Percentiles rank a stretch among this genome's conserved stretches.
These are phyloP conservation scores for Epirrhoe alternata DNA, from an alignment of 2,888 invertebrate species.

Conservation along the genomic window DNA sequence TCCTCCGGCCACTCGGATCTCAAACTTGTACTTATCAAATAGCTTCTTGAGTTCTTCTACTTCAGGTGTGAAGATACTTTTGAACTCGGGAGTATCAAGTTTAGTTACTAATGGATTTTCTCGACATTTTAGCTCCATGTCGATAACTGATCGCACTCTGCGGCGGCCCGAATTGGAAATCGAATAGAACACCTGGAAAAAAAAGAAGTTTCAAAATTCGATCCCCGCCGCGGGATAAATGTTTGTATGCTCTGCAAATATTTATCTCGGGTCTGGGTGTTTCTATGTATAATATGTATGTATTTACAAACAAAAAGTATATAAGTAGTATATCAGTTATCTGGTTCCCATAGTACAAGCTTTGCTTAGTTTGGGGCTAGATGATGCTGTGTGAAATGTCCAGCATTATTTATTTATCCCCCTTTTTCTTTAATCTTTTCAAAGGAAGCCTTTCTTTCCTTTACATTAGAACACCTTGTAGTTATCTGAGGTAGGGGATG, in stretches of 20 bases:
- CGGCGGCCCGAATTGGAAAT: constrained; percentile 43
- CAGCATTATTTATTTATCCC: too few relatives aligned
- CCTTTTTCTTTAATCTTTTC: not conserved
- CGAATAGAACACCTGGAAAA: constrained; percentile 49
- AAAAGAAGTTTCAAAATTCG: not conserved
- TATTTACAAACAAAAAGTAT: too few relatives aligned
- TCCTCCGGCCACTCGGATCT: constrained; percentile 97
- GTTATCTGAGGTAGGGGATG: not conserved
- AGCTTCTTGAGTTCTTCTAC: constrained; percentile 88
- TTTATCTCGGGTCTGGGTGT: too few relatives aligned
- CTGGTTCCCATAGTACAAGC: too few relatives aligned
- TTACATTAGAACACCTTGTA: too few relatives aligned
- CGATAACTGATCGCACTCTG: constrained; percentile 60
- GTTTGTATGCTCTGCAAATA: too few relatives aligned
- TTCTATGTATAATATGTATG: too few relatives aligned
- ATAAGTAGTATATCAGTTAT: too few relatives aligned
- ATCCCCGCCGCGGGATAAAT: too few relatives aligned
- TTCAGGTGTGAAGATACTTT: constrained; percentile 93
- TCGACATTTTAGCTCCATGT: constrained; percentile 70
- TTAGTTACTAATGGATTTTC: constrained; percentile 89
- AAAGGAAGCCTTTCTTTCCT: not conserved
- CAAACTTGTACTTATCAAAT: constrained; percentile 92
- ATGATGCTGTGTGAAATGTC: too few relatives aligned
- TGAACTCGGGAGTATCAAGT: constrained; percentile 90
- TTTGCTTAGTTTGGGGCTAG: too few relatives aligned